Conservation (phyloP, 1,140 invertebrate species). For the Oryzaephilus surinamensis region DNA sequence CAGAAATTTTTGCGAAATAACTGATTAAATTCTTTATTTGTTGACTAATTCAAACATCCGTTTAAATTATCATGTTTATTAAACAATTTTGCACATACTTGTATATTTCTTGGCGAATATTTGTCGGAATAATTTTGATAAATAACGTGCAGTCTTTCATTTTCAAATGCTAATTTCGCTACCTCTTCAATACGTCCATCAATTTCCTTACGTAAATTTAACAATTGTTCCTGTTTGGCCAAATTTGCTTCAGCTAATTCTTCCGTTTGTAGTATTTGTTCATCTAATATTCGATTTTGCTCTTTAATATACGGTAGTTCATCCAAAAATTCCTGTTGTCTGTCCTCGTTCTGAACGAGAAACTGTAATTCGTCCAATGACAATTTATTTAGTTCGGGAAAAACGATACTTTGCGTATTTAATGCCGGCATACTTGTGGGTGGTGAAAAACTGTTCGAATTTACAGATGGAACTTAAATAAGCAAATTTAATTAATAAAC, state of each 20-base stretch:
- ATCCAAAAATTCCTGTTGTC: slow-evolving; percentile 59
- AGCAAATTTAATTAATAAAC: no score
- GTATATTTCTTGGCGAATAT: slow-evolving; percentile 61
- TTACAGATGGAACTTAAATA: no score
- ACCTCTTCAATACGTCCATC: slow-evolving; percentile 52
- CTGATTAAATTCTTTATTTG: background rate
- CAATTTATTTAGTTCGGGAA: slow-evolving; percentile 56
- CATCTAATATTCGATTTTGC: slow-evolving; percentile 55
- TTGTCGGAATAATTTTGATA: slow-evolving; percentile 60
- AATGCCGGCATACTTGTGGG: slow-evolving; percentile 12
- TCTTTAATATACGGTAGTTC: slow-evolving; percentile 53
- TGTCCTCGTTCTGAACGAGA: slow-evolving; percentile 53
- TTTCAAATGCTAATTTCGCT: slow-evolving; percentile 55
- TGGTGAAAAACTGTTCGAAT: slow-evolving; percentile 24
- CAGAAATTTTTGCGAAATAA: background rate
- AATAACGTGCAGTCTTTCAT: slow-evolving; percentile 53
- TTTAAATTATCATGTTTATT: slow-evolving; percentile 2
- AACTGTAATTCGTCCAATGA: slow-evolving; percentile 57
- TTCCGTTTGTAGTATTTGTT: slow-evolving; percentile 59
- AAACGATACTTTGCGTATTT: slow-evolving; percentile 21
- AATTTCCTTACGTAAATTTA: slow-evolving; percentile 49
- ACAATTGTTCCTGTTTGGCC: slow-evolving; percentile 51
- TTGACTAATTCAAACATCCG: no score
- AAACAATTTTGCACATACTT: slow-evolving; percentile 41
- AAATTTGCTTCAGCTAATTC: slow-evolving; percentile 60